Evolutionary conservation across 2,888 invertebrate genomes (phyloP).

Genomic region (Papilio demoleus): DNA sequence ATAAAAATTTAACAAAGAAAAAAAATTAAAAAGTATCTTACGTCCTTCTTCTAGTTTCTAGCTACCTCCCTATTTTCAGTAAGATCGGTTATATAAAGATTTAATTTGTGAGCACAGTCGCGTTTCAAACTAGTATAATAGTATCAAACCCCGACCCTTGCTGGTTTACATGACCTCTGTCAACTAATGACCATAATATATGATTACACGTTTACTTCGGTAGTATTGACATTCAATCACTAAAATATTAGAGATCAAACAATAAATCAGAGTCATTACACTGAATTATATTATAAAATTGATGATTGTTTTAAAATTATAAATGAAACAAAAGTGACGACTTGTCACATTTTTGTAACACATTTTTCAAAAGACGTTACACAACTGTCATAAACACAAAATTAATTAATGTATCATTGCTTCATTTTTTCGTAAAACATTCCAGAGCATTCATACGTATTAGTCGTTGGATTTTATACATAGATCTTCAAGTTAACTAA

Average conservation of each 20-base stretch:
- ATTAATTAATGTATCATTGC: conserved; percentile 1
- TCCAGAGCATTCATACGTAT: neutral
- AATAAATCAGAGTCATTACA: conserved; percentile 37
- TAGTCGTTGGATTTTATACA: neutral
- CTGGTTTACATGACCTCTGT: conserved; percentile 4
- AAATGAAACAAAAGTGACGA: conserved; percentile 15
- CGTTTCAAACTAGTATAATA: neutral
- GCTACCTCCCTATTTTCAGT: no score
- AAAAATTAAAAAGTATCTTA: no score
- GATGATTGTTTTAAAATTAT: conserved; percentile 35
- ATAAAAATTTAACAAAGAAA: no score
- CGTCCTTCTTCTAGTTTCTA: no score
- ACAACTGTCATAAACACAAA: conserved; percentile 10
- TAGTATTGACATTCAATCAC: conserved; percentile 35
- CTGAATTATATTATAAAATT: conserved; percentile 32
- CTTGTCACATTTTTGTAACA: conserved; percentile 14
- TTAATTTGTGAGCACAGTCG: neutral
- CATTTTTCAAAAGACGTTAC: no score
- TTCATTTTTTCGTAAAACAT: neutral
- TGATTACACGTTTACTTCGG: conserved; percentile 2
- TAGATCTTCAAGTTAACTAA: no score
- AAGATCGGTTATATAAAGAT: no score
- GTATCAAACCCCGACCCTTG: neutral
- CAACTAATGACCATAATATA: conserved; percentile 22
- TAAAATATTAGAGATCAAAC: conserved; percentile 11